These are phyloP conservation scores for Leptopilina syphax DNA, from an alignment of 2,888 invertebrate genomes.

Conservation along the genomic window DNA sequence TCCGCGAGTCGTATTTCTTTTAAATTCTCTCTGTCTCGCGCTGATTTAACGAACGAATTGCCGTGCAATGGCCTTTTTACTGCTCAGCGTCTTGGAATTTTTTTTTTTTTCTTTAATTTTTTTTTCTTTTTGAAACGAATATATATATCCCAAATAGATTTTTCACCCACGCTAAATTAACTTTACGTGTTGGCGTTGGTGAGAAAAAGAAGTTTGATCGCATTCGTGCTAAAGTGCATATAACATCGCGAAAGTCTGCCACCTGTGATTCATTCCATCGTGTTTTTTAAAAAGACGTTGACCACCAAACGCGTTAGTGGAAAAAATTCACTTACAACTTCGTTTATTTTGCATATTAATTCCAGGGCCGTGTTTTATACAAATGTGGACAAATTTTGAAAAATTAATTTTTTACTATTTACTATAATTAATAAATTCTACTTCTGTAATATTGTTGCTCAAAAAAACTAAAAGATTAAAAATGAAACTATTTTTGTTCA, in stretches of 20 bases:
- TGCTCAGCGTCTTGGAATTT: conserved; percentile 20
- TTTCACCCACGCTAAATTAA: conserved; percentile 35
- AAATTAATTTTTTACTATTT: not conserved
- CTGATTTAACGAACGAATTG: conserved; percentile 38
- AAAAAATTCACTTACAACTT: conserved; percentile 10
- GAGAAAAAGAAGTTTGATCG: conserved; percentile 34
- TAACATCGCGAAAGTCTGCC: conserved; percentile 41
- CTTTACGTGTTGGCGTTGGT: conserved; percentile 33
- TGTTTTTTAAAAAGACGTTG: conserved; percentile 43
- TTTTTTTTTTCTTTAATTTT: not conserved
- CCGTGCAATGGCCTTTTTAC: conserved; percentile 36
- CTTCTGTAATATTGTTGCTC: no score
- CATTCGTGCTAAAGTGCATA: conserved; percentile 45
- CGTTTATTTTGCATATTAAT: not conserved
- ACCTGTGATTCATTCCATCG: conserved; percentile 58
- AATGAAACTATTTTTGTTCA: no score
- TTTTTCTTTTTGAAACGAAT: not conserved
- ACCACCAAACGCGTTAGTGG: conserved; percentile 41
- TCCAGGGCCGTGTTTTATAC: not conserved
- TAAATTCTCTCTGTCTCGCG: conserved; percentile 32
- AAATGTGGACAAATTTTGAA: not conserved
- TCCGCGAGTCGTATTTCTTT: conserved; percentile 30
- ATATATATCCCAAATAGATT: conserved; percentile 18
- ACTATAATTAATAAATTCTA: no score
- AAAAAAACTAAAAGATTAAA: no score